These are phyloP conservation scores for Pavo muticus DNA, from an alignment of 2,113 vertebrate genomes.

Conservation along the genomic window DNA sequence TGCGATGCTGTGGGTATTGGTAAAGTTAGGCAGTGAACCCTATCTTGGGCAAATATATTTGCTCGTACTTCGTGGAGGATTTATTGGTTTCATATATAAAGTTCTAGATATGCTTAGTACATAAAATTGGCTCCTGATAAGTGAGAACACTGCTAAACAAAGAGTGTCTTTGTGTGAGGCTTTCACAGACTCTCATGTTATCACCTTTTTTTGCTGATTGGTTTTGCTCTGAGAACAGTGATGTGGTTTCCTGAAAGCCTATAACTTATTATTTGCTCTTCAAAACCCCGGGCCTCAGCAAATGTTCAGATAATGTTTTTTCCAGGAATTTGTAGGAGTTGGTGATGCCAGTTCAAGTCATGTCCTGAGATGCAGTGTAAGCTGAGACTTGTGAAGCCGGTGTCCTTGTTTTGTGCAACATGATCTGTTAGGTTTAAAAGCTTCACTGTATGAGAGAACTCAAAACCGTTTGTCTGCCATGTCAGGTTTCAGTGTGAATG, in stretches of 20 bases:
- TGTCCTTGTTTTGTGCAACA: conserved; percentile 49
- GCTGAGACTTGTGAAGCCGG: background rate
- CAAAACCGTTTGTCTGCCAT: conserved; percentile 45
- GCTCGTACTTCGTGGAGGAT: conserved; percentile 19
- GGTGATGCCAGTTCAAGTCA: conserved; percentile 16
- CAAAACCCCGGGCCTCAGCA: conserved; percentile 30
- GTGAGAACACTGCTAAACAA: conserved; percentile 21
- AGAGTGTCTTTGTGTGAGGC: conserved; percentile 31
- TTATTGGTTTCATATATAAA: conserved; percentile 23
- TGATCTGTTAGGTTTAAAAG: background rate
- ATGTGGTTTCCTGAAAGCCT: conserved; percentile 46
- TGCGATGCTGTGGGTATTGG: background rate
- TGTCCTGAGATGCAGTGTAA: conserved; percentile 61
- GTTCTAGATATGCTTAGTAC: conserved; percentile 21
- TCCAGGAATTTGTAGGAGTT: conserved; percentile 47
- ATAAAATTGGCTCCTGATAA: conserved; percentile 27
- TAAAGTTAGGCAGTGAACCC: background rate
- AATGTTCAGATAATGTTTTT: conserved; percentile 55
- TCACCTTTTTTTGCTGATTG: conserved; percentile 17
- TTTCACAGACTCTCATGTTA: conserved; percentile 48
- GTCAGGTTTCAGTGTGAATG: conserved; percentile 45
- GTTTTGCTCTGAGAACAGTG: conserved; percentile 8
- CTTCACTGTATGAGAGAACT: background rate
- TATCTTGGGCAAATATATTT: conserved; percentile 53
- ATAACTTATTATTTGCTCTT: conserved; percentile 45